phyloP scores from a whole-genome alignment of 1,140 invertebrate genomes.

The Hyposmocoma kahamanoa region DNA sequence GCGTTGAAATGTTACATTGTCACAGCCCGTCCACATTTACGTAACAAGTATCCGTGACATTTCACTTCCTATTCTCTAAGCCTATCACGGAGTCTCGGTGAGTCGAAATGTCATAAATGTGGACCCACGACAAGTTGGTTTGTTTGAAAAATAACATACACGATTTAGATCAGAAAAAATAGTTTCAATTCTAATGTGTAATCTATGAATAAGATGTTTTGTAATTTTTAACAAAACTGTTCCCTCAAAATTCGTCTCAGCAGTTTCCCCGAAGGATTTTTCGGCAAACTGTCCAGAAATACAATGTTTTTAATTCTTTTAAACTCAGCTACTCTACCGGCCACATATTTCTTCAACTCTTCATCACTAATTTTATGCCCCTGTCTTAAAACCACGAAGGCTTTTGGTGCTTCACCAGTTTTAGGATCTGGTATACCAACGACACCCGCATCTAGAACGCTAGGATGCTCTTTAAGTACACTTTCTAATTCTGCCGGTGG shows the following conservation, averaged over 20 bases:
- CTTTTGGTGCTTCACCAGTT: slow-evolving; percentile 80
- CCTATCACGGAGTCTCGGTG: too few species aligned
- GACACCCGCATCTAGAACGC: slow-evolving; percentile 81
- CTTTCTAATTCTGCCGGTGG: slow-evolving; percentile 86
- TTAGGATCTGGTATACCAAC: slow-evolving; percentile 80
- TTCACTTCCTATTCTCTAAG: too few species aligned
- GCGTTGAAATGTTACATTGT: too few species aligned
- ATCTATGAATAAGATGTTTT: too few species aligned
- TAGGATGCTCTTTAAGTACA: slow-evolving; percentile 78
- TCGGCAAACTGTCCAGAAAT: slow-evolving; percentile 76
- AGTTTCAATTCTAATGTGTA: too few species aligned
- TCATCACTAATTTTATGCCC: slow-evolving; percentile 27
- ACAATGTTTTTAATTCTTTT: slow-evolving; percentile 68
- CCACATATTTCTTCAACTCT: slow-evolving; percentile 54
- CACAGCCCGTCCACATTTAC: too few species aligned
- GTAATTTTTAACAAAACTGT: slow-evolving; percentile 19
- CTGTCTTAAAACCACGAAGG: slow-evolving; percentile 72
- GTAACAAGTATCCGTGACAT: too few species aligned
- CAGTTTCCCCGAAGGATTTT: slow-evolving; percentile 81
- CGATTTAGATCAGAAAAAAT: too few species aligned
- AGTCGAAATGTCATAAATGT: too few species aligned
- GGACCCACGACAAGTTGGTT: too few species aligned
- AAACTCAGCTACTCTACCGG: slow-evolving; percentile 55
- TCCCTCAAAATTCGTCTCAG: slow-evolving; percentile 72
- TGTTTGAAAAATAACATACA: too few species aligned